phyloP scores from a whole-genome alignment of 2,888 invertebrate species.

The Baccha elongata region DNA sequence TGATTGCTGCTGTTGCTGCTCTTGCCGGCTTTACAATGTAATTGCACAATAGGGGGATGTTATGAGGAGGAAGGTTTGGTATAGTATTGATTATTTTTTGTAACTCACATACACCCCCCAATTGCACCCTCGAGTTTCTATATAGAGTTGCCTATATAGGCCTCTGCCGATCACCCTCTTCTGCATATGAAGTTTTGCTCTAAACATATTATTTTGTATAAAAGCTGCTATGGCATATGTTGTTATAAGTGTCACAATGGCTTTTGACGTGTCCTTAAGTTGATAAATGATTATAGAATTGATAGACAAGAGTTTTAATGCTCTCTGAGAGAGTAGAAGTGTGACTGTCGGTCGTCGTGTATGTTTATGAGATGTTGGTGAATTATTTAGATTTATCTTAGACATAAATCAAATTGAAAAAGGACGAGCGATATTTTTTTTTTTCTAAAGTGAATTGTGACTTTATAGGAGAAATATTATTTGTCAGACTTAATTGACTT shows the following conservation, averaged over 20 bases:
- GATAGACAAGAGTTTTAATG: constrained; percentile 62
- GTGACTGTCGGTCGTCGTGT: not conserved
- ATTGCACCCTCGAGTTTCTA: too few species aligned
- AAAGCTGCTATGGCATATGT: constrained; percentile 51
- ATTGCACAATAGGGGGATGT: constrained; percentile 49
- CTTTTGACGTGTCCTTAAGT: constrained; percentile 67
- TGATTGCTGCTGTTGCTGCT: constrained; percentile 37
- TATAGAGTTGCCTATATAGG: too few species aligned
- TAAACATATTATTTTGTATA: constrained; percentile 25
- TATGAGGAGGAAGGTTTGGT: constrained; percentile 8
- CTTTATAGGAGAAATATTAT: not conserved
- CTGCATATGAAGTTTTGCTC: not conserved
- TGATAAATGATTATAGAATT: constrained; percentile 69
- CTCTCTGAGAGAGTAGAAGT: not conserved
- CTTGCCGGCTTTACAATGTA: constrained; percentile 42
- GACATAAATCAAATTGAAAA: constrained; percentile 1
- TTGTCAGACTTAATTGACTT: not conserved
- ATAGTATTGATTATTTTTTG: constrained; percentile 54
- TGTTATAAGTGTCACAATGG: constrained; percentile 60
- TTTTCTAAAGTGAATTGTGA: too few species aligned
- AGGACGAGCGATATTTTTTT: not conserved
- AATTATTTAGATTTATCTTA: constrained; percentile 48
- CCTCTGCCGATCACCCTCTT: not conserved
- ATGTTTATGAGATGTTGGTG: constrained; percentile 29
- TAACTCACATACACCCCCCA: constrained; percentile 9